Evolutionary conservation across 2,797 vertebrate species (phyloP).

Genomic region (Danio jaintianensis): DNA sequence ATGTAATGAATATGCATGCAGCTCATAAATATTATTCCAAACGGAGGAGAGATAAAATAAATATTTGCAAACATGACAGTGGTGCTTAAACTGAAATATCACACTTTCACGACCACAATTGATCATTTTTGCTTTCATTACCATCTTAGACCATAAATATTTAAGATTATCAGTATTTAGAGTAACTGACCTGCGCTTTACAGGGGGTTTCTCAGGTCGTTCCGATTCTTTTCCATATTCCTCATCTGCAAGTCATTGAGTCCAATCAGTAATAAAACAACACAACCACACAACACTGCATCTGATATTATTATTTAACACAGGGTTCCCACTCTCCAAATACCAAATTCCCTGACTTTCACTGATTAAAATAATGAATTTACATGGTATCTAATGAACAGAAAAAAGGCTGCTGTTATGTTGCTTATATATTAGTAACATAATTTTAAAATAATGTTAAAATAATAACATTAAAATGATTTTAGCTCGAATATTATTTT

Average conservation of each 20-base stretch:
- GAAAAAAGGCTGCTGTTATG: no score
- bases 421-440: no score
- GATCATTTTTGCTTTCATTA: not conserved
- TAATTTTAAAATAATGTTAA: no score
- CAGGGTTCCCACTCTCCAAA: no score
- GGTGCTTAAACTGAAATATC: conserved; percentile 8
- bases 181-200: conserved; percentile 86
- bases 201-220: conserved; percentile 90
- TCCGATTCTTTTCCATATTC: conserved; percentile 90
- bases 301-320: not conserved
- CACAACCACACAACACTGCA: not conserved
- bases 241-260: conserved; percentile 81
- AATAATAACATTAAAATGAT: no score
- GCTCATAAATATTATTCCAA: conserved; percentile 7
- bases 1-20: not conserved
- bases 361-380: no score
- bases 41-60: not conserved
- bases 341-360: no score
- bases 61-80: not conserved
- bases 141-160: not conserved
- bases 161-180: not conserved
- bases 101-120: conserved; percentile 6
- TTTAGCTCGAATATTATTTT: no score
- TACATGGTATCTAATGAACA: no score
- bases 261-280: conserved; percentile 30